phyloP scores from a whole-genome alignment of 2,797 vertebrate genomes.

The Aulostomus chinensis region DNA sequence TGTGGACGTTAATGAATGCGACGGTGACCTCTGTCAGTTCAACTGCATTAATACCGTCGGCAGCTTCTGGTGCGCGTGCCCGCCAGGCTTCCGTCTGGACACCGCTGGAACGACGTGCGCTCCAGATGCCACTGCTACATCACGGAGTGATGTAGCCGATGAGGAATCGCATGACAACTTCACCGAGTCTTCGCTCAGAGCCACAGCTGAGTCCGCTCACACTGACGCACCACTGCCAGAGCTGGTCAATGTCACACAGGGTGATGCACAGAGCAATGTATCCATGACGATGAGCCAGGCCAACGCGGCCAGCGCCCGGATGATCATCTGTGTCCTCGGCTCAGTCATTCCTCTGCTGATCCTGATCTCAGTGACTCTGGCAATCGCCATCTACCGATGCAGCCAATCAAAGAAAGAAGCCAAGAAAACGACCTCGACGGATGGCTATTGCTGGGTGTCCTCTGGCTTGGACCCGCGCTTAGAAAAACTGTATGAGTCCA shows the following conservation, averaged over 20 bases:
- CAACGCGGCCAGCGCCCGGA: slow-evolving; percentile 11
- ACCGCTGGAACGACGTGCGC: slow-evolving; percentile 32
- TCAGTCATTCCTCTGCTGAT: slow-evolving; percentile 68
- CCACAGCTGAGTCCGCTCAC: slow-evolving; percentile 32
- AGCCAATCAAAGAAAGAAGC: slow-evolving; percentile 61
- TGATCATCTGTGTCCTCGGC: slow-evolving; percentile 70
- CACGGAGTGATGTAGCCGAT: neutral
- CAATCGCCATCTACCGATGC: slow-evolving; percentile 63
- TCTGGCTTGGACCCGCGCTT: slow-evolving; percentile 71
- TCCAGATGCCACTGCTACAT: neutral
- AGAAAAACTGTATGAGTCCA: slow-evolving; percentile 70
- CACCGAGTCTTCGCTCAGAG: slow-evolving; percentile 26
- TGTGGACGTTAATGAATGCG: slow-evolving; percentile 71
- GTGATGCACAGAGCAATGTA: slow-evolving; percentile 8
- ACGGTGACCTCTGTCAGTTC: slow-evolving; percentile 45
- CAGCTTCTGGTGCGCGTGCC: slow-evolving; percentile 66
- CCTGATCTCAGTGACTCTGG: slow-evolving; percentile 60
- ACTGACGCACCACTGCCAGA: slow-evolving; percentile 16
- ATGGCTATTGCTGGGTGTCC: slow-evolving; percentile 83
- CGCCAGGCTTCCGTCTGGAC: slow-evolving; percentile 26
- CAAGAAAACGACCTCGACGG: slow-evolving; percentile 66
- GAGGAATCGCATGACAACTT: too few species aligned
- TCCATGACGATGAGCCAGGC: neutral
- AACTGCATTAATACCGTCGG: slow-evolving; percentile 69
- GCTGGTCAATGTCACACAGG: slow-evolving; percentile 14